Percentiles rank a stretch among this genome's conserved stretches.
Evolutionary conservation across 2,113 vertebrate genomes (phyloP).

Genomic region (Prionailurus viverrinus): DNA sequence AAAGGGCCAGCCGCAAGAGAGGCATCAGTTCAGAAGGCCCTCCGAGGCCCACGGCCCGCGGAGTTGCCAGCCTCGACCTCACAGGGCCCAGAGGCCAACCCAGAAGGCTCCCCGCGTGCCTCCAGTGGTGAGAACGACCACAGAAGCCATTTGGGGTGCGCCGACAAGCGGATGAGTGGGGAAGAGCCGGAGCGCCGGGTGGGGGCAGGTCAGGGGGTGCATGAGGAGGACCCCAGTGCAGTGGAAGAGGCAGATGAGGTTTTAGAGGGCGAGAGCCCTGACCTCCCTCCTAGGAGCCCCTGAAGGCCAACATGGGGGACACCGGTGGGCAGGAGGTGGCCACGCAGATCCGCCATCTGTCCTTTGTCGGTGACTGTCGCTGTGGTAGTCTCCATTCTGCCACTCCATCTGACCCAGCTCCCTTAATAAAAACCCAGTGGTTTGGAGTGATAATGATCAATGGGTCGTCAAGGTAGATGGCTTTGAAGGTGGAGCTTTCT

Average conservation of each 20-base stretch:
- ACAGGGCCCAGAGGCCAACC: not conserved
- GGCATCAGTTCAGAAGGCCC: fast-evolving
- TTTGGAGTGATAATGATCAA: not conserved
- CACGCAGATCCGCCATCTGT: fast-evolving
- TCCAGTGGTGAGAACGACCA: not conserved
- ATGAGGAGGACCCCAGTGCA: not conserved
- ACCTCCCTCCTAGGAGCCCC: not conserved
- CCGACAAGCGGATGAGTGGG: not conserved
- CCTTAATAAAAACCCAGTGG: not conserved
- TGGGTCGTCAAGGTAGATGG: not conserved
- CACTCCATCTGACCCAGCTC: not conserved
- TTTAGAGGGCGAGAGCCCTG: not conserved
- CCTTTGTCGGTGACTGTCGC: not conserved
- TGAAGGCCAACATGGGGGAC: not conserved
- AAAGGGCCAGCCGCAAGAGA: not conserved
- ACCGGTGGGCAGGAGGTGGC: not conserved
- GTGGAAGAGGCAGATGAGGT: not conserved
- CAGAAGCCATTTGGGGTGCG: not conserved
- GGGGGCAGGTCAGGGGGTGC: fast-evolving
- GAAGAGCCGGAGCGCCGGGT: not conserved
- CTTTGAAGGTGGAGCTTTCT: not conserved
- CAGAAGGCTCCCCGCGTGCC: not conserved
- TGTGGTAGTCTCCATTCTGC: fast-evolving
- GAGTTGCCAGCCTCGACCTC: not conserved
- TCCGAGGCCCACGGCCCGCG: fast-evolving